phyloP scores from a whole-genome alignment of 2,113 vertebrate species.

The Epinephelus cyanopodus region DNA sequence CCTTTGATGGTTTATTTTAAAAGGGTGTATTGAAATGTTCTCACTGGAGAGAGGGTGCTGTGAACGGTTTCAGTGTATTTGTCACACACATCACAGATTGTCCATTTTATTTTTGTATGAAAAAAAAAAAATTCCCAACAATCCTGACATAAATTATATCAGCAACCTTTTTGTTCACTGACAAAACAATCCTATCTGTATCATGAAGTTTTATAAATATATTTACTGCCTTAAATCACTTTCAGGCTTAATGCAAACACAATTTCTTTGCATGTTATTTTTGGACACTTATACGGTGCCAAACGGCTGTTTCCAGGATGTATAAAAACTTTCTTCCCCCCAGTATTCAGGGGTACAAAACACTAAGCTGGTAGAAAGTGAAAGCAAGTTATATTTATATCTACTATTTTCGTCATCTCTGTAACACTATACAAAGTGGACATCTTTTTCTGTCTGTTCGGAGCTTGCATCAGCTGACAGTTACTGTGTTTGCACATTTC shows the following conservation, averaged over 20 bases:
- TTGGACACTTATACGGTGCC: slow-evolving; percentile 70
- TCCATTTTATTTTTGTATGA: slow-evolving; percentile 79
- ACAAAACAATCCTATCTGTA: slow-evolving; percentile 61
- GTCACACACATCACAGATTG: slow-evolving; percentile 62
- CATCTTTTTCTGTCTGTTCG: slow-evolving; percentile 44
- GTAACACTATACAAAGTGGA: slow-evolving; percentile 48
- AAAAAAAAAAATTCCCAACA: slow-evolving; percentile 49
- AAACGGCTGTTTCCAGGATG: slow-evolving; percentile 59
- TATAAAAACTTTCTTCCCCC: slow-evolving; percentile 36
- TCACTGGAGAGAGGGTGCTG: slow-evolving; percentile 55
- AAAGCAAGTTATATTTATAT: slow-evolving; percentile 66
- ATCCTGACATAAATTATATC: slow-evolving; percentile 64
- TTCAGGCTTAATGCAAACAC: slow-evolving; percentile 63
- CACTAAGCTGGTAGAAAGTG: slow-evolving; percentile 21
- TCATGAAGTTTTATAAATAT: slow-evolving; percentile 67
- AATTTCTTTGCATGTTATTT: slow-evolving; percentile 68
- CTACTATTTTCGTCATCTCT: slow-evolving; percentile 53
- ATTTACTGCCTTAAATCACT: slow-evolving; percentile 78
- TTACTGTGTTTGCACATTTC: slow-evolving; percentile 81
- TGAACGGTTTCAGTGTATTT: slow-evolving; percentile 54
- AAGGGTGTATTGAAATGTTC: slow-evolving; percentile 52
- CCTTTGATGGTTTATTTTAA: slow-evolving; percentile 43
- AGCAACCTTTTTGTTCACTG: slow-evolving; percentile 53
- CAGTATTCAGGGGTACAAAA: slow-evolving; percentile 32
- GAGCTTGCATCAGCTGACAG: slow-evolving; percentile 49